Conservation (phyloP, 2,113 vertebrate genomes). For the Hystrix cristata region DNA sequence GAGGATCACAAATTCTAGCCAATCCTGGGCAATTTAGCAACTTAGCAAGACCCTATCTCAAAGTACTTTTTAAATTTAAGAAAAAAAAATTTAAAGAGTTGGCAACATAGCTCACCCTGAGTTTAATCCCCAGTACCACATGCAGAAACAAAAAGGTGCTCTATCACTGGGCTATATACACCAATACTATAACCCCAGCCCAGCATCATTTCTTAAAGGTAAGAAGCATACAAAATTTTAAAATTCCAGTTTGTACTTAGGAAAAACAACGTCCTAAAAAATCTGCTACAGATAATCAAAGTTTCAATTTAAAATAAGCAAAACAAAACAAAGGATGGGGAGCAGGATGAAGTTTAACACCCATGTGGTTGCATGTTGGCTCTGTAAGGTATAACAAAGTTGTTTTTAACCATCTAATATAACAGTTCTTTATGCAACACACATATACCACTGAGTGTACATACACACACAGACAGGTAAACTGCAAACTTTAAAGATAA, state of each 20-base stretch:
- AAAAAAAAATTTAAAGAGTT: not conserved
- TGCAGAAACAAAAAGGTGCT: not conserved
- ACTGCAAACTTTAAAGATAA: not conserved
- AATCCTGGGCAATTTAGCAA: not conserved
- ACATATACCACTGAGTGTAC: not conserved
- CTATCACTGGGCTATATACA: not conserved
- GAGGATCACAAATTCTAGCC: not conserved
- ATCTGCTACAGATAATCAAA: not conserved
- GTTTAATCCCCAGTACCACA: not conserved
- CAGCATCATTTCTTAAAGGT: not conserved
- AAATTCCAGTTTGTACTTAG: not conserved
- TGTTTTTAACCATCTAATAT: not conserved
- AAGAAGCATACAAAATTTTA: not conserved
- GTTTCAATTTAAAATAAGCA: not conserved
- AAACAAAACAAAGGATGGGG: not conserved
- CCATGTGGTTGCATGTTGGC: not conserved
- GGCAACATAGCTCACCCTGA: not conserved
- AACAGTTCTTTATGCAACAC: not conserved
- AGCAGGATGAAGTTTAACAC: not conserved
- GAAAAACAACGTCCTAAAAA: not conserved
- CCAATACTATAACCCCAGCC: not conserved
- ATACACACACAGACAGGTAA: not conserved
- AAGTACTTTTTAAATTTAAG: not conserved
- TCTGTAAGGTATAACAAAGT: not conserved
- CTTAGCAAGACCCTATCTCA: not conserved